These are phyloP conservation scores for Zaprionus capensis DNA, from an alignment of 1,140 invertebrate species.

Conservation along the genomic window DNA sequence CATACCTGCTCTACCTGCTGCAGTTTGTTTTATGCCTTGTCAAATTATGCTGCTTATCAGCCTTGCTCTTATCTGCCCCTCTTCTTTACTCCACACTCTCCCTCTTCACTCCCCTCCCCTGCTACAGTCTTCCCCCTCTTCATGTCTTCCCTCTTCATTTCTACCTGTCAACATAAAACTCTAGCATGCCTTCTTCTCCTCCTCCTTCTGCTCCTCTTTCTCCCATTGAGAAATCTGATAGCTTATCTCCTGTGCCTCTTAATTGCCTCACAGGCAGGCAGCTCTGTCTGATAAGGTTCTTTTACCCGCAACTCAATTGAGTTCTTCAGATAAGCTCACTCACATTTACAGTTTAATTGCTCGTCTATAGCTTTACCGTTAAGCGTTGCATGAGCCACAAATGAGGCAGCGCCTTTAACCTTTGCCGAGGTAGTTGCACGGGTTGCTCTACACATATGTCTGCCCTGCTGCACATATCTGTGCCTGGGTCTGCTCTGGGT, in stretches of 20 bases:
- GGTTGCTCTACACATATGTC: neutral
- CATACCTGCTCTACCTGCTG: neutral
- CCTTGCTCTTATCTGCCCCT: constrained; percentile 54
- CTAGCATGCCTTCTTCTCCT: constrained; percentile 10
- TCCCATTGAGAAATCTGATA: constrained; percentile 6
- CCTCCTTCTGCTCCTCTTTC: constrained; percentile 27
- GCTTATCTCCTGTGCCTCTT: constrained; percentile 66
- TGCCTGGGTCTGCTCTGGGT: neutral
- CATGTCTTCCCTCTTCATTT: neutral
- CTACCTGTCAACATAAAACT: constrained; percentile 59
- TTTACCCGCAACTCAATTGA: constrained; percentile 19
- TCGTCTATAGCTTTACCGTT: neutral
- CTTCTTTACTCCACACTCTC: neutral
- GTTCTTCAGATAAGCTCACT: constrained; percentile 3
- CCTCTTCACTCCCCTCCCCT: constrained; percentile 20
- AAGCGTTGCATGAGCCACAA: neutral
- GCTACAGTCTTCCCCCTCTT: too few relatives aligned
- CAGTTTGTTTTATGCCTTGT: constrained; percentile 72
- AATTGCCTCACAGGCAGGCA: constrained; percentile 45
- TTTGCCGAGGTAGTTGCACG: neutral
- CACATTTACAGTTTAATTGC: neutral
- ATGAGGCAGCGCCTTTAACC: neutral
- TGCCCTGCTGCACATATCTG: neutral
- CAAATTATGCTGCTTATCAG: constrained; percentile 76
- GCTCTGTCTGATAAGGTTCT: constrained; percentile 28